phyloP scores from a whole-genome alignment of 1,140 invertebrate genomes.

The Papilio polyxenes region DNA sequence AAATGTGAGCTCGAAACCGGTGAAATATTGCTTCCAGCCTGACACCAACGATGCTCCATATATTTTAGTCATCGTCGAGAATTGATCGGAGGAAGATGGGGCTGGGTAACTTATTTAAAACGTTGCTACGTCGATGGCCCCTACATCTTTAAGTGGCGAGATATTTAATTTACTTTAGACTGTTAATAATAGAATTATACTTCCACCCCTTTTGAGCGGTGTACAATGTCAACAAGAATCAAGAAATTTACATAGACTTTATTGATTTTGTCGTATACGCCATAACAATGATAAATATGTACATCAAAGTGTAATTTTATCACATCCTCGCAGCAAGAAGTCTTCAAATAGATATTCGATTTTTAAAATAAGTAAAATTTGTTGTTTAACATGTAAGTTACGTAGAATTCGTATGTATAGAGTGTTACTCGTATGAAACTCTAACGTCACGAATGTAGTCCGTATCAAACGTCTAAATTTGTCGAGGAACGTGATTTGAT shows the following conservation, averaged over 20 bases:
- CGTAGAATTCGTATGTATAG: background rate
- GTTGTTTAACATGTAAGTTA: background rate
- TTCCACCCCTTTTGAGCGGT: background rate
- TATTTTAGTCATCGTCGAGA: conserved; percentile 67
- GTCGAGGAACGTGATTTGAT: conserved; percentile 38
- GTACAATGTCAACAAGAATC: background rate
- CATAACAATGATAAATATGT: background rate
- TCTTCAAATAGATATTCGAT: background rate
- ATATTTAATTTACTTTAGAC: conserved; percentile 10
- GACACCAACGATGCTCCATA: conserved; percentile 57
- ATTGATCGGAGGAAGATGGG: conserved; percentile 65
- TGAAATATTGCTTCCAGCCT: conserved; percentile 72
- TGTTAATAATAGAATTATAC: conserved; percentile 13
- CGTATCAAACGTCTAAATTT: conserved; percentile 34
- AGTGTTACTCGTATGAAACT: conserved; percentile 13
- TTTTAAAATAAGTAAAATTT: too few relatives aligned
- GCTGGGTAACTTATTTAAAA: conserved; percentile 64
- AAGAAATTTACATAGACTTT: background rate
- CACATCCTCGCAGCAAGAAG: background rate
- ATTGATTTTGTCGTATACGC: background rate
- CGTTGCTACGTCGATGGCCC: conserved; percentile 41
- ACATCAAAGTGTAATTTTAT: background rate
- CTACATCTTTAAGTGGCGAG: background rate
- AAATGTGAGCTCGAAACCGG: conserved; percentile 68
- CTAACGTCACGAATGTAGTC: conserved; percentile 20